Percentiles rank a stretch among this genome's conserved stretches.
phyloP scores from a whole-genome alignment of 1,140 invertebrate species.

The Mylabris phalerata region DNA sequence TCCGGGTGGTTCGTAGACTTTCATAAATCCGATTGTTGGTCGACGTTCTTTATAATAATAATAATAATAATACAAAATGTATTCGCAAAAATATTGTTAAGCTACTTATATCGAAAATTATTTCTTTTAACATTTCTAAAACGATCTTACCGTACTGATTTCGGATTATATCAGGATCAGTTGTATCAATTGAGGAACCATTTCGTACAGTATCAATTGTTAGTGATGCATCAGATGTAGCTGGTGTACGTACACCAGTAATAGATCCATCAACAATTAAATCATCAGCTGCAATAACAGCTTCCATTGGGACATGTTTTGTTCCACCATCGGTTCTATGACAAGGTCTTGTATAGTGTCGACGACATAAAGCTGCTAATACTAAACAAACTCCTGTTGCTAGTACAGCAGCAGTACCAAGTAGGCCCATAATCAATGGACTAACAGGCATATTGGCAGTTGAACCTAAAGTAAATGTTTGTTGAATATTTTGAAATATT shows the following conservation, averaged over 20 bases:
- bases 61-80: slow-evolving; percentile 8
- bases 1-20: slow-evolving; percentile 38
- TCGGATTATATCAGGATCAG: slow-evolving; percentile 74
- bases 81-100: neutral
- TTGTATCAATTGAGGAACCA: slow-evolving; percentile 37
- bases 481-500: no score
- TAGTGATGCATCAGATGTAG: slow-evolving; percentile 25
- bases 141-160: slow-evolving; percentile 69
- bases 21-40: slow-evolving; percentile 39
- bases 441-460: slow-evolving; percentile 55
- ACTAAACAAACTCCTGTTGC: slow-evolving; percentile 65
- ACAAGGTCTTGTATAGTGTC: slow-evolving; percentile 37
- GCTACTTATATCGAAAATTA: no score
- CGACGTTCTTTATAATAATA: slow-evolving; percentile 31
- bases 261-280: slow-evolving; percentile 38
- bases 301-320: slow-evolving; percentile 56
- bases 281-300: slow-evolving; percentile 37
- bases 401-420: slow-evolving; percentile 61
- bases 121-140: neutral
- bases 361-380: slow-evolving; percentile 54
- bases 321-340: slow-evolving; percentile 46
- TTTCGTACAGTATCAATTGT: slow-evolving; percentile 34
- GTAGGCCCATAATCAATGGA: slow-evolving; percentile 62
- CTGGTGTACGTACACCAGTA: slow-evolving; percentile 32
- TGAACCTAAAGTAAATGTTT: slow-evolving; percentile 35